Conservation (phyloP, 2,888 invertebrate species). For the Plagodis pulveraria region DNA sequence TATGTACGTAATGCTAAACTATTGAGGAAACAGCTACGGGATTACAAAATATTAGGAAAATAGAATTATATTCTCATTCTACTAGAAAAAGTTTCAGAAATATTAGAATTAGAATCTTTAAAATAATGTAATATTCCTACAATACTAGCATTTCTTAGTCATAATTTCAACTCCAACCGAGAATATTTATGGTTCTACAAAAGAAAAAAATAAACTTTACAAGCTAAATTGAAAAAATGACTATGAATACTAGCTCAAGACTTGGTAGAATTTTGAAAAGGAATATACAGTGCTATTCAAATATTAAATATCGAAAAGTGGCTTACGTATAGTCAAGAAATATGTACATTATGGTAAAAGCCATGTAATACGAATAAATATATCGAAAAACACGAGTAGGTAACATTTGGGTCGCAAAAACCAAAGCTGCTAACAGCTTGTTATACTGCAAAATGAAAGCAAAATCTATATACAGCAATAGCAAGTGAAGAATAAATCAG, state of each 20-base stretch:
- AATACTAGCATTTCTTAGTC: background rate
- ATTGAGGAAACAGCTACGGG: slow-evolving; percentile 73
- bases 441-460: slow-evolving; percentile 46
- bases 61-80: slow-evolving; percentile 71
- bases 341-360: slow-evolving; percentile 65
- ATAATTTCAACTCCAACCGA: background rate
- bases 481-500: slow-evolving; percentile 43
- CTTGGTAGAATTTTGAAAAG: slow-evolving; percentile 25
- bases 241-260: slow-evolving; percentile 9
- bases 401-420: slow-evolving; percentile 38
- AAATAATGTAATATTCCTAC: slow-evolving; percentile 34
- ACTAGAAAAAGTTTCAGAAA: slow-evolving; percentile 74
- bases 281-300: slow-evolving; percentile 31
- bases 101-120: slow-evolving; percentile 49
- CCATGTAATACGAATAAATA: slow-evolving; percentile 48
- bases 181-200: background rate
- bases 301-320: slow-evolving; percentile 56
- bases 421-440: slow-evolving; percentile 48
- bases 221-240: background rate
- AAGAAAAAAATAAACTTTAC: background rate
- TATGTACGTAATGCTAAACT: slow-evolving; percentile 77
- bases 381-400: slow-evolving; percentile 62
- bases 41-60: slow-evolving; percentile 80
- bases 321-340: slow-evolving; percentile 61
- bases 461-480: slow-evolving; percentile 46